Evolutionary conservation across 2,113 vertebrate species (phyloP).

Genomic region (Rostratula benghalensis): DNA sequence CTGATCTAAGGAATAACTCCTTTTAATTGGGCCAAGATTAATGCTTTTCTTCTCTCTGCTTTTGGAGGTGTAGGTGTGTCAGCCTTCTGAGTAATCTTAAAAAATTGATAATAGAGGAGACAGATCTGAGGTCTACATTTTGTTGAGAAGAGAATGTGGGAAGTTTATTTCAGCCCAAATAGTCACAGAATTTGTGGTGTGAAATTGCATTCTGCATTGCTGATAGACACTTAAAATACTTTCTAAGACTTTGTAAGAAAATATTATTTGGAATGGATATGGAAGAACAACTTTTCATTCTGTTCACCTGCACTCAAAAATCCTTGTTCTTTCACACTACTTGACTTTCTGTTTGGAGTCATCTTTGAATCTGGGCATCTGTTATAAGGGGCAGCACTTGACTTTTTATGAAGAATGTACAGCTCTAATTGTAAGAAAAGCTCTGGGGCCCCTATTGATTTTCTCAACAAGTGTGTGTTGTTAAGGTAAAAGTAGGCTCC

Average conservation of each 20-base stretch:
- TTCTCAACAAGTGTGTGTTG: neutral
- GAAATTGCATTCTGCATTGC: neutral
- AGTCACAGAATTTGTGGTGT: neutral
- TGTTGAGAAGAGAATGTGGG: neutral
- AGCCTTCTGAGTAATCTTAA: neutral
- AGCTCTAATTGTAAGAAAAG: neutral
- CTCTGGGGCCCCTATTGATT: neutral
- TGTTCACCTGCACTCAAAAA: neutral
- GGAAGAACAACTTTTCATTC: neutral
- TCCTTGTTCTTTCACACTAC: neutral
- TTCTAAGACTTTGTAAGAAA: neutral
- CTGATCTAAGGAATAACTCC: neutral
- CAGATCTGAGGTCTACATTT: neutral
- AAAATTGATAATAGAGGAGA: neutral
- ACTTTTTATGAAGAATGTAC: neutral
- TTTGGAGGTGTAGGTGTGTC: neutral
- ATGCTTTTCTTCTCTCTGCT: neutral
- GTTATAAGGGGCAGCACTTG: neutral
- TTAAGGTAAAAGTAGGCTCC: neutral
- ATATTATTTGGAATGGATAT: neutral
- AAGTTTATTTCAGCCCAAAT: neutral
- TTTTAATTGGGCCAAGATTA: conserved; percentile 32
- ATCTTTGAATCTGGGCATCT: neutral
- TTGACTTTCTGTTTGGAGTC: neutral
- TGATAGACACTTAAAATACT: neutral